A percentile compares a stretch with the other conserved stretches of the same genome.
These are phyloP conservation scores for Dione juno DNA, from an alignment of 2,888 invertebrate genomes.

Conservation along the genomic window DNA sequence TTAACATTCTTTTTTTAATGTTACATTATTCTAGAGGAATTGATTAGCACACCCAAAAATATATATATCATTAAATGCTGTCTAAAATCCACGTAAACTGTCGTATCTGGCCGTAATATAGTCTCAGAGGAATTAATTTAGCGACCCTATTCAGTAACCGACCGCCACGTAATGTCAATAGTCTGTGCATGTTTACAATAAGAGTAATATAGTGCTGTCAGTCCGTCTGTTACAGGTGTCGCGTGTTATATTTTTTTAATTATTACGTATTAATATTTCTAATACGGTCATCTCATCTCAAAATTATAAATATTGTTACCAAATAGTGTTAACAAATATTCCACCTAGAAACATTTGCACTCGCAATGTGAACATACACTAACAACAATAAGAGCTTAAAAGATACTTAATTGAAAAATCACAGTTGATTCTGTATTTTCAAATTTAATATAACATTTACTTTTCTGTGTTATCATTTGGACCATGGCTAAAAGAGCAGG, in stretches of 20 bases:
- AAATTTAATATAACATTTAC: neutral
- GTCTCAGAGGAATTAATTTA: conserved; percentile 45
- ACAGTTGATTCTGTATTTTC: neutral
- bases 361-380: neutral
- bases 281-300: too few species aligned
- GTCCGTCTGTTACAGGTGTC: conserved; percentile 70
- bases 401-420: too few species aligned
- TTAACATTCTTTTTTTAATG: too few species aligned
- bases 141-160: conserved; percentile 33
- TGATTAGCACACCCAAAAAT: neutral
- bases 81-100: neutral
- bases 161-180: conserved; percentile 40
- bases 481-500: conserved; percentile 32
- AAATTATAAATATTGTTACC: too few species aligned
- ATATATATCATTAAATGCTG: neutral
- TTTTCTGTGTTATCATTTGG: conserved; percentile 4
- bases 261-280: neutral
- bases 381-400: too few species aligned
- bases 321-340: too few species aligned
- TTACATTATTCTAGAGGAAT: too few species aligned
- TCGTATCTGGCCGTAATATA: conserved; percentile 18
- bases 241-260: too few species aligned
- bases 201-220: conserved; percentile 60
- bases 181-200: conserved; percentile 54
- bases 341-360: neutral